Percentiles rank a stretch among this genome's conserved stretches.
Evolutionary conservation across 53 echinoderm and acorn worm genomes (phyloP).

Genomic region (Crossaster papposus): DNA sequence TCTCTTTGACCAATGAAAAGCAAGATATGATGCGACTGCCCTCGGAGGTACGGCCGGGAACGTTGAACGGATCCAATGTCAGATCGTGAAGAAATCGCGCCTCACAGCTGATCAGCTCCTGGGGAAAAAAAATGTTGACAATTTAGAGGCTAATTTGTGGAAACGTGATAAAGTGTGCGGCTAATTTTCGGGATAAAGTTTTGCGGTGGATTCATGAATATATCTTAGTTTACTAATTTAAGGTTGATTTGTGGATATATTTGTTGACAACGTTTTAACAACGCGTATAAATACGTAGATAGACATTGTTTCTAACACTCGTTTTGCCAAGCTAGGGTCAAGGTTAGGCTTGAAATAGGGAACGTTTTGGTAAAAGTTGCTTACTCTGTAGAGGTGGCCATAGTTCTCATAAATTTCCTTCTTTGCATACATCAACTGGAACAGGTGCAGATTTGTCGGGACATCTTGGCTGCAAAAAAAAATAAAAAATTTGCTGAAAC

Average conservation of each 20-base stretch:
- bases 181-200: too few species aligned
- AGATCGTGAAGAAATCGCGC: conserved; percentile 79
- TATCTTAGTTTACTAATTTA: neutral
- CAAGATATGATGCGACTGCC: conserved; percentile 88
- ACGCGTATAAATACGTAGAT: too few species aligned
- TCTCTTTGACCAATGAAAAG: conserved; percentile 70
- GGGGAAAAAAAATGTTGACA: conserved; percentile 17
- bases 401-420: conserved; percentile 74
- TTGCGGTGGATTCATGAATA: neutral
- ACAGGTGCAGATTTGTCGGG: conserved; percentile 80
- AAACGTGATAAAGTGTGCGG: too few species aligned
- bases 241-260: neutral
- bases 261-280: too few species aligned
- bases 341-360: neutral
- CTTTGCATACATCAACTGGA: conserved; percentile 84
- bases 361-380: neutral
- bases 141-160: too few species aligned
- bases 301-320: too few species aligned
- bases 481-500: neutral
- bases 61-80: conserved; percentile 71
- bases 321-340: too few species aligned
- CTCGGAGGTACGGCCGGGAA: conserved; percentile 58
- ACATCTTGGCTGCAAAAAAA: conserved; percentile 81
- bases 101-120: conserved; percentile 83
- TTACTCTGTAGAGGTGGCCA: conserved; percentile 89